phyloP scores from a whole-genome alignment of 30 jellyfish, hydroid and myxozoan species.

The Sanderia malayensis region DNA sequence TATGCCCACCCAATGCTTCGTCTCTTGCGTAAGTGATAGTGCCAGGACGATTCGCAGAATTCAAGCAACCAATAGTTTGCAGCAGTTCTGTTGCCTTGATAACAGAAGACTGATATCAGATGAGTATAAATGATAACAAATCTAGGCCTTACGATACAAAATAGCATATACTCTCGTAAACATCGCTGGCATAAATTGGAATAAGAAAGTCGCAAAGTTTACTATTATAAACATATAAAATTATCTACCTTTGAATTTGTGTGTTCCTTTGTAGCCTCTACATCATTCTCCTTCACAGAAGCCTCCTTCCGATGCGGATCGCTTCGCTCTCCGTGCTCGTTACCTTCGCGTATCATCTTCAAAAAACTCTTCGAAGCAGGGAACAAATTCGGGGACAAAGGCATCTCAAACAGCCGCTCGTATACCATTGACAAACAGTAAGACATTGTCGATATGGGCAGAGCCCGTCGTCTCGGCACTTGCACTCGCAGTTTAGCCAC shows the following conservation, averaged over 20 bases:
- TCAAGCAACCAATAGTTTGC: too few species aligned
- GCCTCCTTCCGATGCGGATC: background rate
- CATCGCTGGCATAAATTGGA: too few species aligned
- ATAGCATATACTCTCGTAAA: too few species aligned
- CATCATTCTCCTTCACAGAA: background rate
- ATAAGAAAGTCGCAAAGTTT: too few species aligned
- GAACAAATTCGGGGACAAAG: slow-evolving; percentile 46
- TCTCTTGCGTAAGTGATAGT: slow-evolving; percentile 28
- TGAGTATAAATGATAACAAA: too few species aligned
- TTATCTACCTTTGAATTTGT: too few species aligned
- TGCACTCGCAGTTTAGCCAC: slow-evolving; percentile 46
- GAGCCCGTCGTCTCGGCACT: slow-evolving; percentile 62
- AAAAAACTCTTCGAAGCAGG: slow-evolving; percentile 34
- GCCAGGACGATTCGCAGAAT: slow-evolving; percentile 2
- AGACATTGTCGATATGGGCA: slow-evolving; percentile 76
- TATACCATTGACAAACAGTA: slow-evolving; percentile 58
- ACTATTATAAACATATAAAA: too few species aligned
- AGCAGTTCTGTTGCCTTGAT: too few species aligned
- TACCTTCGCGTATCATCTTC: slow-evolving; percentile 55
- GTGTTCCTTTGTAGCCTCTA: background rate
- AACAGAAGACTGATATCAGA: too few species aligned
- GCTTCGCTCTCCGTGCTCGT: slow-evolving; percentile 31
- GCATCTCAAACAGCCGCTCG: slow-evolving; percentile 60
- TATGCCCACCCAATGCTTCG: slow-evolving; percentile 65
- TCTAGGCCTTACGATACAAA: too few species aligned